phyloP scores from a whole-genome alignment of 2,888 invertebrate genomes.

The Tricholauxania praeusta region DNA sequence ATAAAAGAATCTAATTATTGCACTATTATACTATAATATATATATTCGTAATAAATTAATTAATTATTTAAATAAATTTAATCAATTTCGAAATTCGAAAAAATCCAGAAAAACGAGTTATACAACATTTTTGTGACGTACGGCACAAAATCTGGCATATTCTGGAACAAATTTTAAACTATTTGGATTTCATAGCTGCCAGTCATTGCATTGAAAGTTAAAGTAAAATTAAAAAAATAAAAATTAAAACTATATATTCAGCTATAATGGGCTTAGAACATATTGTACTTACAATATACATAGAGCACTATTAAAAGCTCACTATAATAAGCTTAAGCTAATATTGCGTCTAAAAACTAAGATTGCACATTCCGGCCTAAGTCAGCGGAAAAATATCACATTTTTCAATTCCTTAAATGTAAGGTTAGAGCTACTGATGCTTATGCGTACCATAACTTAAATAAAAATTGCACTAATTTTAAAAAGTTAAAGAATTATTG shows the following conservation, averaged over 20 bases:
- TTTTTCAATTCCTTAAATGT: constrained; percentile 54
- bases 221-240: neutral
- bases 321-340: neutral
- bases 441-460: neutral
- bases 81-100: no score
- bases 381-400: constrained; percentile 68
- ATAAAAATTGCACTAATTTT: constrained; percentile 32
- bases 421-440: neutral
- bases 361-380: constrained; percentile 68
- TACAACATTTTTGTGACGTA: no score
- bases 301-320: no score
- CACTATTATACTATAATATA: neutral
- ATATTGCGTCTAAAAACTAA: constrained; percentile 49
- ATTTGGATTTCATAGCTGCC: constrained; percentile 54
- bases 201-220: constrained; percentile 30
- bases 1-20: constrained; percentile 19
- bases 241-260: no score
- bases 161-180: constrained; percentile 31
- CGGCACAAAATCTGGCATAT: neutral
- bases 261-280: no score
- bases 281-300: no score
- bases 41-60: neutral
- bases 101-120: no score
- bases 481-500: no score
- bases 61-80: constrained; percentile 2